Evolutionary conservation across 1,140 invertebrate species (phyloP).

Genomic region (Trichonephila clavata): DNA sequence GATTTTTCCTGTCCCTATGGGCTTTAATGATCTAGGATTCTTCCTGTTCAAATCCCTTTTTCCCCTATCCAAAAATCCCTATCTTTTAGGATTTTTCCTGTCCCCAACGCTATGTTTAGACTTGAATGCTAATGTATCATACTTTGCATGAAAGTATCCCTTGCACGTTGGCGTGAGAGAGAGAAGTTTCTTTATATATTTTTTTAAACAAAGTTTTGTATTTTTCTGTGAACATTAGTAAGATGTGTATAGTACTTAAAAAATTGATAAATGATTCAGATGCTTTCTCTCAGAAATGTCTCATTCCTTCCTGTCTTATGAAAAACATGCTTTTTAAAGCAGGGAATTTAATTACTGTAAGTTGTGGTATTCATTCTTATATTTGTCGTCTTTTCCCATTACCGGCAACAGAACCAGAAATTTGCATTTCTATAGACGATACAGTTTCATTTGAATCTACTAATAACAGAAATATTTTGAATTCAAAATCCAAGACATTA

Average conservation of each 20-base stretch:
- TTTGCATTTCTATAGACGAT: not conserved
- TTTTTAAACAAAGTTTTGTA: not conserved
- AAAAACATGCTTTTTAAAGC: not conserved
- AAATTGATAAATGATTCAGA: not conserved
- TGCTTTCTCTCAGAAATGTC: constrained; percentile 19
- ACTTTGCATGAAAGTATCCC: no score
- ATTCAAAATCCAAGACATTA: not conserved
- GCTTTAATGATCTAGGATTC: no score
- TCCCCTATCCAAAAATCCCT: no score
- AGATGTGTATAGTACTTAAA: not conserved
- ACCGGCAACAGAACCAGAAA: not conserved
- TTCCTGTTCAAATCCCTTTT: no score
- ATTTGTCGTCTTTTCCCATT: constrained; percentile 28
- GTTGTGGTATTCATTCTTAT: not conserved
- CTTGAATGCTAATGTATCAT: no score
- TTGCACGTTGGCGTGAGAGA: no score
- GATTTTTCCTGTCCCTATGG: no score
- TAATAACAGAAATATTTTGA: not conserved
- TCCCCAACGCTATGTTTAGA: no score
- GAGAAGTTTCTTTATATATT: not conserved
- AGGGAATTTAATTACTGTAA: not conserved
- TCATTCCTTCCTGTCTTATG: not conserved
- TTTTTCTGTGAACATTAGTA: not conserved
- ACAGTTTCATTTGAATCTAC: constrained; percentile 3
- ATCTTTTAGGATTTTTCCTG: no score